A percentile compares a stretch with the other conserved stretches of the same genome.
Evolutionary conservation across 30 jellyfish, hydroid and myxozoan species (phyloP).

Genomic region (Aurelia sp.): DNA sequence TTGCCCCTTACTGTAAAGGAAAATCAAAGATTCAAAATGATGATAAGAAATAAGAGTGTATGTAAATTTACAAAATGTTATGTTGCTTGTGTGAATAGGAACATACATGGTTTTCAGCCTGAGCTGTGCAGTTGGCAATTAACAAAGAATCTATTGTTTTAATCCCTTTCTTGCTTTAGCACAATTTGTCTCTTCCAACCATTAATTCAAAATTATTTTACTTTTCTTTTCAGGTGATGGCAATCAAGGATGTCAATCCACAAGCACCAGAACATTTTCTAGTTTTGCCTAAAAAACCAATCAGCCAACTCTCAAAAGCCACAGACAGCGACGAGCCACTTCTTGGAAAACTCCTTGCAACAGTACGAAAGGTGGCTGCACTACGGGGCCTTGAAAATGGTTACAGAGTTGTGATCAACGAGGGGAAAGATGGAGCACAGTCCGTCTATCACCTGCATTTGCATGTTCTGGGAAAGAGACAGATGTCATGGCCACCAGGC

Average conservation of each 20-base stretch:
- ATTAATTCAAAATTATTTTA: not conserved
- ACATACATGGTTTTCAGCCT: not conserved
- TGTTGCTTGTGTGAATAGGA: too few relatives aligned
- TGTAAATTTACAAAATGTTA: too few relatives aligned
- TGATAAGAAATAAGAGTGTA: too few relatives aligned
- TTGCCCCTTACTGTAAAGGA: too few relatives aligned
- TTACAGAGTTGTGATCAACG: slow-evolving; percentile 92
- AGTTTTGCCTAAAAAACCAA: slow-evolving; percentile 93
- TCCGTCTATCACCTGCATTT: slow-evolving; percentile 96
- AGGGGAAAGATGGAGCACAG: slow-evolving; percentile 98
- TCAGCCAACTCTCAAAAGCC: slow-evolving; percentile 68
- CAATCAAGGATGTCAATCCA: slow-evolving; percentile 94
- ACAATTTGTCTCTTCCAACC: not conserved
- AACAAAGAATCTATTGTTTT: too few relatives aligned
- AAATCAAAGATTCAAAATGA: too few relatives aligned
- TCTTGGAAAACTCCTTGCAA: slow-evolving; percentile 89
- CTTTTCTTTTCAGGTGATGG: slow-evolving; percentile 72
- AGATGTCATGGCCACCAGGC: slow-evolving; percentile 99
- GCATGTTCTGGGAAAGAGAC: slow-evolving; percentile 98
- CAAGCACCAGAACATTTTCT: slow-evolving; percentile 98
- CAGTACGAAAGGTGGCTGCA: slow-evolving; percentile 83
- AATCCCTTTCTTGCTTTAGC: not conserved
- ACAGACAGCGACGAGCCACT: slow-evolving; percentile 74
- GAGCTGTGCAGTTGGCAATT: too few relatives aligned
- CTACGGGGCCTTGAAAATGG: slow-evolving; percentile 87